These are phyloP conservation scores for Aspiorhynchus laticeps DNA, from an alignment of 2,113 vertebrate species.

Conservation along the genomic window DNA sequence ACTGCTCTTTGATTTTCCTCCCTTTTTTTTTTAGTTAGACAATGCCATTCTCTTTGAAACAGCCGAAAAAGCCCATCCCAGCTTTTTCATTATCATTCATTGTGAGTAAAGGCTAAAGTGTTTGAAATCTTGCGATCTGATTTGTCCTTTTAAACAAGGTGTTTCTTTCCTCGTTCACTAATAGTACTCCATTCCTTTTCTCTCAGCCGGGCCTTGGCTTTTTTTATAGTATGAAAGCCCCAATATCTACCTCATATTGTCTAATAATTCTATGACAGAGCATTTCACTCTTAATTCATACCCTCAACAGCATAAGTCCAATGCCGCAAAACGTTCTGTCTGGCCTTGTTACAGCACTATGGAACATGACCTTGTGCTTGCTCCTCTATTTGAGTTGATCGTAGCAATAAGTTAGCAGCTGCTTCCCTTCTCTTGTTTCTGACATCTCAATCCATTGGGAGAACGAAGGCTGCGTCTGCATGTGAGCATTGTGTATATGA, in stretches of 20 bases:
- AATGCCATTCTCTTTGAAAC: constrained; percentile 72
- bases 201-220: constrained; percentile 32
- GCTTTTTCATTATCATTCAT: constrained; percentile 78
- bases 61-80: constrained; percentile 69
- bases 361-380: constrained; percentile 71
- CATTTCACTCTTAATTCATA: constrained; percentile 72
- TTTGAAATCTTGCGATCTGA: constrained; percentile 81
- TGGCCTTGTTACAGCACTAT: constrained; percentile 69
- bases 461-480: constrained; percentile 20
- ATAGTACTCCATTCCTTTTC: constrained; percentile 60
- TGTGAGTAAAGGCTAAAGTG: constrained; percentile 77
- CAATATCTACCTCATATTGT: constrained; percentile 72
- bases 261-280: constrained; percentile 73
- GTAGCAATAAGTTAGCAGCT: constrained; percentile 74
- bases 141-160: constrained; percentile 80
- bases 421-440: constrained; percentile 58
- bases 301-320: constrained; percentile 57
- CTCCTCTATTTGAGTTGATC: constrained; percentile 76
- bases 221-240: constrained; percentile 66
- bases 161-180: constrained; percentile 79
- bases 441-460: constrained; percentile 56
- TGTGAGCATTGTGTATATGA: constrained; percentile 12
- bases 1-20: constrained; percentile 80
- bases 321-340: constrained; percentile 60
- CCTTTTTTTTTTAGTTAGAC: constrained; percentile 64